These are phyloP conservation scores for Dendrophyllia cribrosa DNA, from an alignment of 64 coral and sea anemone genomes.

Conservation along the genomic window DNA sequence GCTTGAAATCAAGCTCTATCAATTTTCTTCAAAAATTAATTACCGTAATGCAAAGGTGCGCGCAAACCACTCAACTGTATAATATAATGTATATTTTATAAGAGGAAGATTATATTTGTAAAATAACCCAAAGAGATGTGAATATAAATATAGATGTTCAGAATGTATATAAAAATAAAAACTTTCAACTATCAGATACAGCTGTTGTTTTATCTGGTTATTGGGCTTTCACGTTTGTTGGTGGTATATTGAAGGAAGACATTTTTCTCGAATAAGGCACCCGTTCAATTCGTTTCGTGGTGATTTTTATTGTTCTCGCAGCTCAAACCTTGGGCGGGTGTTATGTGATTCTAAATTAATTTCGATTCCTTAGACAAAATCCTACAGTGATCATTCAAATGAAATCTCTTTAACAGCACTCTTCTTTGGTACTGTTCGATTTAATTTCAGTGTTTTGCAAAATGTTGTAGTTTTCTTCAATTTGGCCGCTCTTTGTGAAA, in stretches of 20 bases:
- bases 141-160: not conserved
- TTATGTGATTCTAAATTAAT: too few relatives aligned
- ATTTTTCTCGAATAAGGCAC: not conserved
- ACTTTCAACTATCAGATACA: not conserved
- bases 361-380: too few relatives aligned
- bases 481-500: too few relatives aligned
- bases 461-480: too few relatives aligned
- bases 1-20: conserved; percentile 38
- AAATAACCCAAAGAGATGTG: not conserved
- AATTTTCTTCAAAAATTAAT: conserved; percentile 15
- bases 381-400: too few relatives aligned
- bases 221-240: not conserved
- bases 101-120: conserved; percentile 53
- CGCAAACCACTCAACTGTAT: conserved; percentile 2
- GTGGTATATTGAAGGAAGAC: not conserved
- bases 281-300: not conserved
- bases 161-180: not conserved
- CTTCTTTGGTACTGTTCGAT: too few relatives aligned
- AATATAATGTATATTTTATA: conserved; percentile 59
- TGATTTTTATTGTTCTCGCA: too few relatives aligned
- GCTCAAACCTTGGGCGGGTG: too few relatives aligned
- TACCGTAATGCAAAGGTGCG: conserved; percentile 15
- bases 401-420: too few relatives aligned
- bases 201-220: not conserved
- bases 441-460: too few relatives aligned